Evolutionary conservation across 2,113 vertebrate genomes (phyloP).

Genomic region (Catharus minimus): DNA sequence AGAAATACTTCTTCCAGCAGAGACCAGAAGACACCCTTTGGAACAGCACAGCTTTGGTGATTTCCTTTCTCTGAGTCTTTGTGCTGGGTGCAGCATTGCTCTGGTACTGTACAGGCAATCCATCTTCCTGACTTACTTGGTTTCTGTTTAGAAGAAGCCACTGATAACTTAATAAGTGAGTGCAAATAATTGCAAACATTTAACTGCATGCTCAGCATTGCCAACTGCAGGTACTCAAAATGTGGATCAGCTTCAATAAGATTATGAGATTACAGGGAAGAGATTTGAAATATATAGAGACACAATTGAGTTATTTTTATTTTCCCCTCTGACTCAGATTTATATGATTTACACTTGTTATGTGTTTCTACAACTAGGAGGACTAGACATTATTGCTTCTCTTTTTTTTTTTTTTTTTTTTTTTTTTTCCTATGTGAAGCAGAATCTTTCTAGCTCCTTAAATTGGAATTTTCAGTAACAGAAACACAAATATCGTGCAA

Average conservation of each 20-base stretch:
- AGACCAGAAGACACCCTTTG: slow-evolving; percentile 2
- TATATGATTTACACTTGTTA: background rate
- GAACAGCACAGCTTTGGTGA: background rate
- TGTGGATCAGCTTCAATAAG: background rate
- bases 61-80: background rate
- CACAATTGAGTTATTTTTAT: background rate
- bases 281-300: background rate
- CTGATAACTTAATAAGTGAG: background rate
- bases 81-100: background rate
- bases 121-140: background rate
- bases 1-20: background rate
- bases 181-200: slow-evolving; percentile 5
- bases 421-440: background rate
- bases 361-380: background rate
- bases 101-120: slow-evolving; percentile 5
- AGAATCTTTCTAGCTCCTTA: background rate
- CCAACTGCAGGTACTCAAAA: slow-evolving; percentile 5
- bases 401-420: background rate
- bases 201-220: background rate
- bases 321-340: background rate
- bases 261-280: background rate
- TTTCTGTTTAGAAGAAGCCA: background rate
- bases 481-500: background rate
- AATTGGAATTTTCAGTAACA: background rate
- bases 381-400: background rate